phyloP scores from a whole-genome alignment of 2,113 vertebrate species.

The Jaculus jaculus region DNA sequence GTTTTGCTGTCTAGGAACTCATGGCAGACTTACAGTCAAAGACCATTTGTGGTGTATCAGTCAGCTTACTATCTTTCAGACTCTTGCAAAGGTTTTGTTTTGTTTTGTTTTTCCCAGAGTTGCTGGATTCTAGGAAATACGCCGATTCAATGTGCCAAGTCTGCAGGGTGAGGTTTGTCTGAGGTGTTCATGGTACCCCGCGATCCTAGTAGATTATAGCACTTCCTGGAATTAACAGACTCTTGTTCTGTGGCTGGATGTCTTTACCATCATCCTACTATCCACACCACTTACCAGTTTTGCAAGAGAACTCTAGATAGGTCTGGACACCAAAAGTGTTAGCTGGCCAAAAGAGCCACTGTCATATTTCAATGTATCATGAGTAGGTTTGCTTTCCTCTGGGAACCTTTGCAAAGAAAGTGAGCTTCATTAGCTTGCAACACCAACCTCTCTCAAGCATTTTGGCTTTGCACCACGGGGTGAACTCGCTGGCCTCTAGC shows the following conservation, averaged over 20 bases:
- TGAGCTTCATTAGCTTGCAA: conserved; percentile 44
- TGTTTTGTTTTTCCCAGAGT: conserved; percentile 17
- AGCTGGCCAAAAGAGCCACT: background rate
- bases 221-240: conserved; percentile 26
- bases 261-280: background rate
- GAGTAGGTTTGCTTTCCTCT: conserved; percentile 68
- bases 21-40: conserved; percentile 81
- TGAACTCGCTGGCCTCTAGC: background rate
- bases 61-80: conserved; percentile 78
- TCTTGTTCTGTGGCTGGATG: background rate
- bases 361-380: conserved; percentile 71
- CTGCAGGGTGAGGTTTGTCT: conserved; percentile 56
- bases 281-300: background rate
- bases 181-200: conserved; percentile 6
- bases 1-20: conserved; percentile 84
- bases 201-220: conserved; percentile 60
- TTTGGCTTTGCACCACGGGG: background rate
- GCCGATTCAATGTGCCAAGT: conserved; percentile 53
- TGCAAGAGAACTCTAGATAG: conserved; percentile 35
- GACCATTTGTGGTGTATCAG: conserved; percentile 73
- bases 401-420: conserved; percentile 58
- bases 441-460: conserved; percentile 44
- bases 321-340: conserved; percentile 63
- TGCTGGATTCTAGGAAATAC: conserved; percentile 50
- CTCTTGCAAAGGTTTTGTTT: conserved; percentile 62